Base-by-base conservation (phyloP, 53 echinoderm and acorn worm genomes). In the Astropecten irregularis region DNA sequence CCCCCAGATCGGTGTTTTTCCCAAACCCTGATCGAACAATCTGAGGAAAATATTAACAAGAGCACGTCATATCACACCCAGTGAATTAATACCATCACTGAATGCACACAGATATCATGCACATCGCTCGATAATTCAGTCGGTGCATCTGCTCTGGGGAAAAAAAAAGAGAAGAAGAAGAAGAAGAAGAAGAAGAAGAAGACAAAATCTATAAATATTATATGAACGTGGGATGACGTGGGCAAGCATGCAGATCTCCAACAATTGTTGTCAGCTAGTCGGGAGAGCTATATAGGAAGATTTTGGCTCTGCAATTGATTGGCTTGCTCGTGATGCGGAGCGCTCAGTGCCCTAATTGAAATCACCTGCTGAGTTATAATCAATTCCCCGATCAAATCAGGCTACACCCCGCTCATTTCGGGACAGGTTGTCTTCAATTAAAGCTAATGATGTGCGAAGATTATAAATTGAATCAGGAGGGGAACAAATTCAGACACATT, bases 401-500 rank as follows among this genome's bases (percentile, higher is more conserved):
- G 57, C 36, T 56, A 34, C 76, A 49, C 71, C 29, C 7, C 22
- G 11, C 71, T 71, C 71, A 71, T 71, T 46, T 50, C 49, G 9
- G 71, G 58, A 15, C 16, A 65, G 15, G 56, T 40, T 26, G 23
- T 44, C 76, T 26, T 57, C 76, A 76, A 76, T 76, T 57, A 76
- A 32, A 29, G 1, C 58, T 15, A 40, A 39, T 58, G 56, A 76
- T 40, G 56, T 54, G 76, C 39, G 56, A 58, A 49, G 37, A 34
- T 1, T 11, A 31, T 57, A 76, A n/a, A 76, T 76, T 76, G 76
- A 76, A 76, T 76, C 76, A 40, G 57, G 0, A 39, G 38, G 16
- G 76, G 76, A 39, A 76, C 40, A 76, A 27, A 76, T 76, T 18
- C 39, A 31, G 71, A 52, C 31, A 71, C 49, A 71, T 71, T 71